Percentiles rank a stretch among this genome's conserved stretches.
phyloP scores from a whole-genome alignment of 2,888 invertebrate species.

The Branchellion lobata region DNA sequence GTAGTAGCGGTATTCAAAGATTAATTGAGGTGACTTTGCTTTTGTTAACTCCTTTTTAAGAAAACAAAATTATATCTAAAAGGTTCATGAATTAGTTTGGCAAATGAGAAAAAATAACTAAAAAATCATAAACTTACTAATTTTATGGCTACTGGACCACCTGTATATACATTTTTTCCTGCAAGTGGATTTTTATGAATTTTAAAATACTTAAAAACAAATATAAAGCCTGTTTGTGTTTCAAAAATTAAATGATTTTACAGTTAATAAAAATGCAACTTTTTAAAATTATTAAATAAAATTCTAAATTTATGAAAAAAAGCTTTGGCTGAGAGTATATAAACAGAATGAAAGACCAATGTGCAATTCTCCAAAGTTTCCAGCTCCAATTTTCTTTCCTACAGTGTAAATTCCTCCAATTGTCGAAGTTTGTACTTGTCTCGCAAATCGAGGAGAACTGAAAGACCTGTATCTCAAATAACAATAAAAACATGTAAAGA shows the following conservation, averaged over 20 bases:
- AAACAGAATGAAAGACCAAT: conserved; percentile 2
- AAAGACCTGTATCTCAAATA: neutral
- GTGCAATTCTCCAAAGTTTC: conserved; percentile 37
- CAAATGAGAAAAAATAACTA: neutral
- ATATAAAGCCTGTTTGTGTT: neutral
- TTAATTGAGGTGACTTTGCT: conserved; percentile 36
- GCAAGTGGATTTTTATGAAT: neutral
- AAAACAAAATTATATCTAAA: neutral
- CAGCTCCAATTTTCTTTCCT: conserved; percentile 40
- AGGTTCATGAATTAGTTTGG: neutral
- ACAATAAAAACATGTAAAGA: neutral
- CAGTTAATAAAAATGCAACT: too few relatives aligned
- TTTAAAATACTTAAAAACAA: neutral
- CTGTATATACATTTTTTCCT: conserved; percentile 38
- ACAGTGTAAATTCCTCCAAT: conserved; percentile 28
- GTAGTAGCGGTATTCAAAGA: conserved; percentile 37
- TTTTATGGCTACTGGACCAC: conserved; percentile 43
- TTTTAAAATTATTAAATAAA: too few relatives aligned
- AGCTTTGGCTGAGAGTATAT: too few relatives aligned
- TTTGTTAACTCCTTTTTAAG: conserved; percentile 35
- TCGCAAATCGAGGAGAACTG: neutral
- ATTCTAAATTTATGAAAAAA: too few relatives aligned
- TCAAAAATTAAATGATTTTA: neutral
- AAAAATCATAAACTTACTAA: conserved; percentile 25
- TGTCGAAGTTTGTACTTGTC: neutral